phyloP scores from a whole-genome alignment of 2,888 invertebrate genomes.

The Drosophila rubida region DNA sequence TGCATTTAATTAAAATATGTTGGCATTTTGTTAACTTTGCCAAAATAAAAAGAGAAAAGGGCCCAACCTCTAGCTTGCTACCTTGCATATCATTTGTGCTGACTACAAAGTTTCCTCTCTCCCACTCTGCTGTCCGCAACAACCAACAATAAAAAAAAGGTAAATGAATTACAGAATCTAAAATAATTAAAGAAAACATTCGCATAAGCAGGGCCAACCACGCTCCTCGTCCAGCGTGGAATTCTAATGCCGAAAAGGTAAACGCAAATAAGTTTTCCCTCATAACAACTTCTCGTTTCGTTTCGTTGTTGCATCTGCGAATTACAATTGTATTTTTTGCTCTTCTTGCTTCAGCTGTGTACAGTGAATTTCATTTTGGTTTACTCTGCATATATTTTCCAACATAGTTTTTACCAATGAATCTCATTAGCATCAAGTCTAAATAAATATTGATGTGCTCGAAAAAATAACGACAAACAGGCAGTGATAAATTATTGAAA shows the following conservation, averaged over 20 bases:
- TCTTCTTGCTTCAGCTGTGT: constrained; percentile 1
- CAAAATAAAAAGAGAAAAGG: constrained; percentile 26
- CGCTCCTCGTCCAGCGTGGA: not conserved
- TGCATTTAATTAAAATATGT: constrained; percentile 46
- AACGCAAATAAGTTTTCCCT: constrained; percentile 7
- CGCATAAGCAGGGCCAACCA: constrained; percentile 8
- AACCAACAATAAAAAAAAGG: constrained; percentile 18
- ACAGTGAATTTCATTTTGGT: not conserved
- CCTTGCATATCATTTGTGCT: constrained; percentile 65
- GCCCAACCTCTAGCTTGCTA: constrained; percentile 23
- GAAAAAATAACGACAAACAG: too few relatives aligned
- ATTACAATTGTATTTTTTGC: constrained; percentile 6
- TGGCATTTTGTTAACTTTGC: constrained; percentile 27
- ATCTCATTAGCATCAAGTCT: too few relatives aligned
- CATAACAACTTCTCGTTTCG: constrained; percentile 15
- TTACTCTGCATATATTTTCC: too few relatives aligned
- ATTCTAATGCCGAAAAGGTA: constrained; percentile 23
- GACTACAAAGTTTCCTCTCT: constrained; percentile 21
- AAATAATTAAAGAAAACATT: constrained; percentile 47
- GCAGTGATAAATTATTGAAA: too few relatives aligned
- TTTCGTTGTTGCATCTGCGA: constrained; percentile 15
- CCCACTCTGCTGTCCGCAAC: constrained; percentile 1
- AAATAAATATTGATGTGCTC: too few relatives aligned
- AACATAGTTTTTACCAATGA: too few relatives aligned
- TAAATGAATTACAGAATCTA: constrained; percentile 31